Evolutionary conservation across 2,888 invertebrate genomes (phyloP).

Genomic region (Callyntrura guangdongensis): DNA sequence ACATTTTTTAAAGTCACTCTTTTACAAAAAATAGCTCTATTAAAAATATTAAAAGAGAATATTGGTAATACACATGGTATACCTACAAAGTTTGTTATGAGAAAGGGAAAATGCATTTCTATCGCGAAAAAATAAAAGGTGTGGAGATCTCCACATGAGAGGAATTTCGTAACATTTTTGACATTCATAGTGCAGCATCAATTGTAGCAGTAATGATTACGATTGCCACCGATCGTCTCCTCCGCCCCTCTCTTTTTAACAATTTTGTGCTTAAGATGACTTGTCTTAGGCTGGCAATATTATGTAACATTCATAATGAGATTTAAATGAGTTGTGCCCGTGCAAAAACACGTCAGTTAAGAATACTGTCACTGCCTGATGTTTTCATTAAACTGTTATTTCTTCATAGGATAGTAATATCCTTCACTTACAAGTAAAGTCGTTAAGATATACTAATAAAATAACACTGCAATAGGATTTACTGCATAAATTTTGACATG

Average conservation of each 20-base stretch:
- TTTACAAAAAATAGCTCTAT: background rate
- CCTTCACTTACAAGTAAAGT: no score
- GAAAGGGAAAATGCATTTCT: background rate
- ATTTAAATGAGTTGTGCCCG: constrained; percentile 38
- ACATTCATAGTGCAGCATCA: constrained; percentile 41
- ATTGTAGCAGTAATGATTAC: background rate
- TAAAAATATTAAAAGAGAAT: background rate
- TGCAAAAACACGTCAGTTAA: background rate
- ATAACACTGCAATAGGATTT: background rate
- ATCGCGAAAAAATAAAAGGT: constrained; percentile 1
- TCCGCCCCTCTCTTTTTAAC: background rate
- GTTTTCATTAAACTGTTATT: no score
- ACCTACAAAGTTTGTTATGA: background rate
- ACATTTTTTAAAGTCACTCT: background rate
- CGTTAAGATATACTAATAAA: background rate
- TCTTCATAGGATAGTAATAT: no score
- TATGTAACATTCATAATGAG: constrained; percentile 13
- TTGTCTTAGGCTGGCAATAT: background rate
- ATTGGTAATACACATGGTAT: background rate
- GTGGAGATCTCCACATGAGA: constrained; percentile 1
- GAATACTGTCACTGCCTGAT: background rate
- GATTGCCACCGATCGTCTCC: background rate
- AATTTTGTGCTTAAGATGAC: constrained; percentile 6
- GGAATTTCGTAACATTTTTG: constrained; percentile 30
- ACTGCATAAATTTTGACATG: background rate